These are phyloP conservation scores for Dorcus parallelipipedus DNA, from an alignment of 2,888 invertebrate genomes.

Conservation along the genomic window DNA sequence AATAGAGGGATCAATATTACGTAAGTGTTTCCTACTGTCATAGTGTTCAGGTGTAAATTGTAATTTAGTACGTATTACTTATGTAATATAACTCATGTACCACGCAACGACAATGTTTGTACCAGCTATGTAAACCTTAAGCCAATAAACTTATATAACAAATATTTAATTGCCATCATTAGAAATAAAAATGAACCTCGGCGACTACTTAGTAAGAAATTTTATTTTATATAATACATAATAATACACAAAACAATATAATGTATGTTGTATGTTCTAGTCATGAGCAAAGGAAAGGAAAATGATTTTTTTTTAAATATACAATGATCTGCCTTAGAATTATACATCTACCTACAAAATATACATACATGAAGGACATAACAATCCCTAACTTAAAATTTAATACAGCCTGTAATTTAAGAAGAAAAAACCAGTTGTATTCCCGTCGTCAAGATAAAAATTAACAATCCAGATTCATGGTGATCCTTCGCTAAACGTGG, in stretches of 20 bases:
- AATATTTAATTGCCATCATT: no score
- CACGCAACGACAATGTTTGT: slow-evolving; percentile 16
- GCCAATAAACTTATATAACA: slow-evolving; percentile 5
- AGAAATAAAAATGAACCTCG: no score
- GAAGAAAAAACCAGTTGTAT: slow-evolving; percentile 9
- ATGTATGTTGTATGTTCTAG: no score
- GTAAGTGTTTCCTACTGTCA: slow-evolving; percentile 16
- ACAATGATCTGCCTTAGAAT: slow-evolving; percentile 10
- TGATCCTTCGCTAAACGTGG: no score
- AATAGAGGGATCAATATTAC: slow-evolving; percentile 27
- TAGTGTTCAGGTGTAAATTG: slow-evolving; percentile 7
- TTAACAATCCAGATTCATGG: no score
- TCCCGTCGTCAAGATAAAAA: not conserved
- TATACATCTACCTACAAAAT: slow-evolving; percentile 17
- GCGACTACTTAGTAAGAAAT: no score
- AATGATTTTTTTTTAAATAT: slow-evolving; percentile 12
- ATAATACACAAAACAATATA: no score
- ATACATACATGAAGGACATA: slow-evolving; percentile 14
- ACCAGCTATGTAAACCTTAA: slow-evolving; percentile 13
- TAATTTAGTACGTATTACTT: slow-evolving; percentile 1
- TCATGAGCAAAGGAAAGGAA: not conserved
- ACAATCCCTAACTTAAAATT: slow-evolving; percentile 16
- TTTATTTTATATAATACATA: no score
- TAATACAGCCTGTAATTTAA: slow-evolving; percentile 15
- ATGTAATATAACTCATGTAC: slow-evolving; percentile 8